Base-by-base conservation (phyloP, 1,140 invertebrate genomes). In the Caerostris darwini region DNA sequence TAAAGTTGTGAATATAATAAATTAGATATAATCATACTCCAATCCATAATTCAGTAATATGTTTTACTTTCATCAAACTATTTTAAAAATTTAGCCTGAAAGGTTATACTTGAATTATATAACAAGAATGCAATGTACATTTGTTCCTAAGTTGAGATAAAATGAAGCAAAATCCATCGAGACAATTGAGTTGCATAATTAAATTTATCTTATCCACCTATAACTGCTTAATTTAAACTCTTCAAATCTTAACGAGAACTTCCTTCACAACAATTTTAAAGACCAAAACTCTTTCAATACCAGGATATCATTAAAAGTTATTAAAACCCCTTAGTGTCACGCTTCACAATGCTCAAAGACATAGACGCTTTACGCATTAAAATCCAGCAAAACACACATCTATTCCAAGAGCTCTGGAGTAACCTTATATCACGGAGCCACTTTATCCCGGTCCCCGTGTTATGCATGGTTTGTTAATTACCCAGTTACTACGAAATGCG, bases 381-480 rank as follows among this genome's bases (percentile, higher is more conserved):
- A 53, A 53, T 77, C 19, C 53, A 50, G 71, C 71, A 77, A 77
- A 77, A 77, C 71, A 77, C 71, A 77, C 71, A 77, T 34, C 4
- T 34, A 34, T 53, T 77, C 71, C 34, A 77, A 77, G 2, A 53
- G 34, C 50, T 50, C 57, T 56, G n/a, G 3, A 83, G 86, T 88
- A 61, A 64, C 86, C 86, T 67, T 64, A 88, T 88, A 59, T 64
- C 50, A 64, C 59, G 17, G 4, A 50, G 86, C n/a, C 86, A 88
- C 86, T 88, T 88, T 64, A 88, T 54, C 59, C 86, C n/a, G 59
- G 34, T 3, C 12, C 86, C 14, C 14, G 50, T 53, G 34, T 57
- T 7, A 88, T 61, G 86, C 86, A 88, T 53, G 86, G 86, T 53
- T 59, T 88, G 57, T 53, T 88, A 88, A 88, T 88, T 88, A 88